Conservation (phyloP, 1,140 invertebrate species). For the Drosophila persimilis region DNA sequence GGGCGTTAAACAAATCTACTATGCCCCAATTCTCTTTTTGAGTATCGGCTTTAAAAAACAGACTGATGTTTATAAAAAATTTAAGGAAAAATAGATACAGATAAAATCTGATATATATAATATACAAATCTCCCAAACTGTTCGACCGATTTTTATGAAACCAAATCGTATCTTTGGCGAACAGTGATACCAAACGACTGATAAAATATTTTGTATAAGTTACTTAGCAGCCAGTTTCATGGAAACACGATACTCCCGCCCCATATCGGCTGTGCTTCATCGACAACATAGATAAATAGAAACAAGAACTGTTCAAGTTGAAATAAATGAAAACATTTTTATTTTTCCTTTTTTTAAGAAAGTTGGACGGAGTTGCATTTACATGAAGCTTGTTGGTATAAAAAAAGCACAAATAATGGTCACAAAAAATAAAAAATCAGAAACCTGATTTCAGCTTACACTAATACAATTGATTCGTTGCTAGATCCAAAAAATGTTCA, state of each 20-base stretch:
- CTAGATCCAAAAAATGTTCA: conserved; percentile 34
- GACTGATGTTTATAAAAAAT: too few relatives aligned
- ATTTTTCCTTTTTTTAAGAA: conserved; percentile 42
- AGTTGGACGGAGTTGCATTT: conserved; percentile 54
- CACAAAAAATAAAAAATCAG: conserved; percentile 20
- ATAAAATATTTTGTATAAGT: too few relatives aligned
- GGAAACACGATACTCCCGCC: too few relatives aligned
- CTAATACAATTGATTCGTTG: conserved; percentile 40
- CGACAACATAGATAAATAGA: neutral
- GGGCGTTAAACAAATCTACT: too few relatives aligned
- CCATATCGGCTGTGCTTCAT: neutral
- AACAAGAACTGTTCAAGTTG: neutral
- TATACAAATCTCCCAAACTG: too few relatives aligned
- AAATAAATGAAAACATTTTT: conserved; percentile 14
- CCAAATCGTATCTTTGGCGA: too few relatives aligned
- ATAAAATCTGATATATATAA: too few relatives aligned
- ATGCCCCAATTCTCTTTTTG: too few relatives aligned
- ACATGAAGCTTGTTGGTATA: conserved; percentile 26
- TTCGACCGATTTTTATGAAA: too few relatives aligned
- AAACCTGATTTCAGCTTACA: conserved; percentile 46
- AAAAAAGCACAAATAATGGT: conserved; percentile 27
- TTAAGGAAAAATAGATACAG: too few relatives aligned
- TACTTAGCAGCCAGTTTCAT: neutral
- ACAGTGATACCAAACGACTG: too few relatives aligned
- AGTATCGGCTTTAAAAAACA: too few relatives aligned